These are phyloP conservation scores for Trematomus loennbergii DNA, from an alignment of 2,113 vertebrate genomes.

Conservation along the genomic window DNA sequence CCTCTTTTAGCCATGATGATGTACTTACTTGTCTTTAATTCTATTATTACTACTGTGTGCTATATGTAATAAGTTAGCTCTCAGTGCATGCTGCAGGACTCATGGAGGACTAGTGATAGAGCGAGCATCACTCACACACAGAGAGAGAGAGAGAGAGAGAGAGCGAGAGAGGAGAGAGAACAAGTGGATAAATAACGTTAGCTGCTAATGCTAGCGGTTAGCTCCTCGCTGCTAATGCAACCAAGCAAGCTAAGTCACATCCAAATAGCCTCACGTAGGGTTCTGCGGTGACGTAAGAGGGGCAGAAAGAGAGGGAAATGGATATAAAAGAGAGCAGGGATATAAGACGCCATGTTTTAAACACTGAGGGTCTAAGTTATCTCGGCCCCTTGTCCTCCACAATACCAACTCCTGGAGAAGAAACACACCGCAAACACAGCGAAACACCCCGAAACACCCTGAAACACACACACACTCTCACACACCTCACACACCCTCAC, in stretches of 20 bases:
- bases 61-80: no score
- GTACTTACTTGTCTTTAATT: no score
- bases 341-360: conserved; percentile 69
- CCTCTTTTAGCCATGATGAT: no score
- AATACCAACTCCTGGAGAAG: conserved; percentile 85
- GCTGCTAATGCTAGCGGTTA: conserved; percentile 9
- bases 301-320: neutral
- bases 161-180: conserved; percentile 49
- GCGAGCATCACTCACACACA: no score
- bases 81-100: no score
- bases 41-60: no score
- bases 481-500: conserved; percentile 7
- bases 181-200: conserved; percentile 77
- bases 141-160: no score
- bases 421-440: conserved; percentile 69
- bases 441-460: conserved; percentile 27
- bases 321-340: neutral
- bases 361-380: conserved; percentile 74
- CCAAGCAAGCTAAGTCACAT: conserved; percentile 70
- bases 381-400: conserved; percentile 79
- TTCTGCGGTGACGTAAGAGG: neutral
- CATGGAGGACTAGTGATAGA: no score
- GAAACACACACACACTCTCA: conserved; percentile 34
- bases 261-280: conserved; percentile 26
- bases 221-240: conserved; percentile 70